Conservation (phyloP, 2,888 invertebrate species). For the Pomacea canaliculata region DNA sequence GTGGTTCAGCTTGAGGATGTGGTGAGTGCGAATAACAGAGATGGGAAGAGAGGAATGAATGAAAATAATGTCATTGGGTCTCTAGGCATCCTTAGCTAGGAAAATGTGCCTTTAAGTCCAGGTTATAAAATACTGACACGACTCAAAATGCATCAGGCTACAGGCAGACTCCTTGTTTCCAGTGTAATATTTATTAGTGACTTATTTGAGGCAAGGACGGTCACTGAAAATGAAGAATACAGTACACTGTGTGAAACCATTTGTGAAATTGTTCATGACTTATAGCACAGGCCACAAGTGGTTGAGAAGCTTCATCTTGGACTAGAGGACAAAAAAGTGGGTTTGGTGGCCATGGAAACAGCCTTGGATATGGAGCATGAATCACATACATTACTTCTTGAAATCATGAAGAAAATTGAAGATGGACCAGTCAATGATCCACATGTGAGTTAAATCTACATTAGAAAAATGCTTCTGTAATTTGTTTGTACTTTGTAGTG, state of each 20-base stretch:
- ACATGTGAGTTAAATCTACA: slow-evolving; percentile 7
- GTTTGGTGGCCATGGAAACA: slow-evolving; percentile 34
- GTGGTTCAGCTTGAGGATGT: slow-evolving; percentile 31
- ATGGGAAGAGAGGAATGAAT: too few species aligned
- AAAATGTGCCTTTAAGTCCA: too few species aligned
- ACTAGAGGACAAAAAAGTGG: slow-evolving; percentile 20
- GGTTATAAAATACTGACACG: too few species aligned
- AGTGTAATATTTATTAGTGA: too few species aligned
- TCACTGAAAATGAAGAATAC: not conserved
- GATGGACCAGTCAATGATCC: slow-evolving; percentile 8
- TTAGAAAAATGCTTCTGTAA: not conserved
- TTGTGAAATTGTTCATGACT: not conserved
- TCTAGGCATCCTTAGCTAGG: too few species aligned
- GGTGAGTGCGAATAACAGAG: slow-evolving; percentile 19
- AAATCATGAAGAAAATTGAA: slow-evolving; percentile 18
- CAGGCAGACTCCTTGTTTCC: too few species aligned
- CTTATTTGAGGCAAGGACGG: too few species aligned
- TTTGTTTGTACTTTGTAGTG: not conserved
- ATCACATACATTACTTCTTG: slow-evolving; percentile 25
- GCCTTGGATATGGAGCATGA: slow-evolving; percentile 34
- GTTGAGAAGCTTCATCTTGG: slow-evolving; percentile 20
- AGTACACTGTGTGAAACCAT: not conserved
- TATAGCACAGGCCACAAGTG: slow-evolving; percentile 24
- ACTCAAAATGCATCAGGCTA: too few species aligned
- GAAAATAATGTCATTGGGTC: too few species aligned